Percentiles rank a stretch among this genome's conserved stretches.
Conservation (phyloP, 92 coral and sea anemone genomes). For the Porites cylindrica region DNA sequence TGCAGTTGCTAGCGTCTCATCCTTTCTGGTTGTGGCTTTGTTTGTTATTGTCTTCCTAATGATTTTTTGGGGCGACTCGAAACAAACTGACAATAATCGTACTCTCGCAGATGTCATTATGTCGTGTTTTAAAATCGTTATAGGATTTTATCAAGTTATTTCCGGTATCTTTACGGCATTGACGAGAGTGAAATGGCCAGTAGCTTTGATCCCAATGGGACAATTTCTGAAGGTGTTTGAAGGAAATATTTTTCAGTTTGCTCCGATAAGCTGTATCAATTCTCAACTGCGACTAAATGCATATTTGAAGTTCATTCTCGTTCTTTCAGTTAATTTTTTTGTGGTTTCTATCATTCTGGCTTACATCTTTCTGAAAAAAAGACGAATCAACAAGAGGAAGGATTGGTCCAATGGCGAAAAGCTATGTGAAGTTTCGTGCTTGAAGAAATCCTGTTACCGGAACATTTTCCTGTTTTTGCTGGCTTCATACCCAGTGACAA, state of each 20-base stretch:
- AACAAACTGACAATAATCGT: conserved; percentile 38
- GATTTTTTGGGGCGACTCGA: conserved; percentile 36
- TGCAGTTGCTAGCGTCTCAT: conserved; percentile 3
- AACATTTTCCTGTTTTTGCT: background rate
- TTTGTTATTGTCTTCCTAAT: conserved; percentile 16
- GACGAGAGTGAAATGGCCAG: conserved; percentile 40
- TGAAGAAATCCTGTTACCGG: conserved; percentile 26
- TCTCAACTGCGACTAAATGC: conserved; percentile 9
- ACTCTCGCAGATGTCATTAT: conserved; percentile 44
- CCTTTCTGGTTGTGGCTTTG: background rate
- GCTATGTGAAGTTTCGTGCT: background rate
- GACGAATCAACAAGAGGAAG: background rate
- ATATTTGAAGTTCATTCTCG: conserved; percentile 32
- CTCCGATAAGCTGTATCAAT: conserved; percentile 31
- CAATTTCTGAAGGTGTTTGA: conserved; percentile 34
- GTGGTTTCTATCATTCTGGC: conserved; percentile 7
- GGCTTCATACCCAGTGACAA: background rate
- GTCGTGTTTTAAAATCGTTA: conserved; percentile 51
- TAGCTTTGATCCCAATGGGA: conserved; percentile 39
- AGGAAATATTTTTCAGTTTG: conserved; percentile 35
- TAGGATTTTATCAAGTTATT: conserved; percentile 50
- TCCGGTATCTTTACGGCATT: conserved; percentile 40
- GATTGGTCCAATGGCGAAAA: background rate
- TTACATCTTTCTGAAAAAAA: background rate
- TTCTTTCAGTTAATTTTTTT: conserved; percentile 6